A percentile compares a stretch with the other conserved stretches of the same genome.
phyloP scores from a whole-genome alignment of 2,888 invertebrate genomes.

The Diplazon laetatorius region DNA sequence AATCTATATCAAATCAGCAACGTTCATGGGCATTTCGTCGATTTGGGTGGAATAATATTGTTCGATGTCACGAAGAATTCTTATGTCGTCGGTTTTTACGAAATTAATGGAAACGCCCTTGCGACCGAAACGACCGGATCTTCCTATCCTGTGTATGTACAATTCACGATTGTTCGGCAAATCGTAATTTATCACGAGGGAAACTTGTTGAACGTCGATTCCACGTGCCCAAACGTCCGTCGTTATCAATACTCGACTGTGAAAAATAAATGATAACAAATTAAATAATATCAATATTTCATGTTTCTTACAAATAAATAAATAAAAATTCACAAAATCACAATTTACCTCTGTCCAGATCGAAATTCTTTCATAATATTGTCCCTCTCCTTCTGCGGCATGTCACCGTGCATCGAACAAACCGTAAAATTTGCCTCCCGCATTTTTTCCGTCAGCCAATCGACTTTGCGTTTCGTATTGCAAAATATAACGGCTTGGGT shows the following conservation, averaged over 20 bases:
- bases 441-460: slow-evolving; percentile 99
- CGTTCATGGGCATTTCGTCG: slow-evolving; percentile 99
- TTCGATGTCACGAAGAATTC: slow-evolving; percentile 99
- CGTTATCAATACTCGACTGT: slow-evolving; percentile 96
- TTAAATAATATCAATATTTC: too few relatives aligned
- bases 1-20: slow-evolving; percentile 91
- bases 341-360: slow-evolving; percentile 92
- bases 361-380: slow-evolving; percentile 99
- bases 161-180: slow-evolving; percentile 99
- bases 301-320: too few relatives aligned
- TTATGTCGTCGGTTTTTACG: slow-evolving; percentile 99
- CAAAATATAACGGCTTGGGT: slow-evolving; percentile 99
- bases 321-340: too few relatives aligned
- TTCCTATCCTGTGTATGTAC: slow-evolving; percentile 99
- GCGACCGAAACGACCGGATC: slow-evolving; percentile 98
- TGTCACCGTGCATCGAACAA: slow-evolving; percentile 99
- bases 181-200: slow-evolving; percentile 99
- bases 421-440: slow-evolving; percentile 99
- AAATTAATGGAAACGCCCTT: slow-evolving; percentile 99
- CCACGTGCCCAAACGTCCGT: slow-evolving; percentile 99
- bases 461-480: slow-evolving; percentile 98
- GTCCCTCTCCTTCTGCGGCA: slow-evolving; percentile 99
- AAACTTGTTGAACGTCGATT: slow-evolving; percentile 99
- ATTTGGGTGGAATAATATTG: slow-evolving; percentile 99
- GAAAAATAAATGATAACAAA: too few relatives aligned